Evolutionary conservation across 1,140 invertebrate species (phyloP).

Genomic region (Liolophura sinensis): DNA sequence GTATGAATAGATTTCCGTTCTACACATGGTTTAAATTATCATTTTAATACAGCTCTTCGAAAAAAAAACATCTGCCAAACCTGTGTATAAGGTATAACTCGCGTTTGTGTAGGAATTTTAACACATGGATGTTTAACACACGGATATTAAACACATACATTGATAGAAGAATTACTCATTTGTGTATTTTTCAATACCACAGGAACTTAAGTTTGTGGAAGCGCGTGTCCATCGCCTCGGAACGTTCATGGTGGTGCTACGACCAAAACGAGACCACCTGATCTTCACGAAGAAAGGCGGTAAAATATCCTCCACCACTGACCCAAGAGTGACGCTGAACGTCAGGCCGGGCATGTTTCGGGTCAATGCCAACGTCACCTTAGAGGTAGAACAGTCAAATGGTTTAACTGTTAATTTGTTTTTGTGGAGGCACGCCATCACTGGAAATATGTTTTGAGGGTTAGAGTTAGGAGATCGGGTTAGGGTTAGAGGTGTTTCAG

Average conservation of each 20-base stretch:
- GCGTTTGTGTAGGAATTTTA: too few species aligned
- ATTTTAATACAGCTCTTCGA: too few species aligned
- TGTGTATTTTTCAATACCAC: background rate
- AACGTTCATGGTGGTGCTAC: constrained; percentile 30
- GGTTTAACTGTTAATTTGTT: background rate
- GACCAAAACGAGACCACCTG: constrained; percentile 31
- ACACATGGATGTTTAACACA: background rate
- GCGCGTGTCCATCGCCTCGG: constrained; percentile 18
- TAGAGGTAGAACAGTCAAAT: constrained; percentile 24
- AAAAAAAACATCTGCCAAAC: background rate
- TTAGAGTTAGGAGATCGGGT: background rate
- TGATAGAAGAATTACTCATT: background rate
- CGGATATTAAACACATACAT: too few species aligned
- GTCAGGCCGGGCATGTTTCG: constrained; percentile 28
- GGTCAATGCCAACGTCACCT: constrained; percentile 22
- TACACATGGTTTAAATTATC: too few species aligned
- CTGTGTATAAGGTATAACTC: background rate
- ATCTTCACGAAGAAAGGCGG: constrained; percentile 30
- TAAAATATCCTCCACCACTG: constrained; percentile 36
- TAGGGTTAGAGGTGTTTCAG: constrained; percentile 1
- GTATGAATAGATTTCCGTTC: too few species aligned
- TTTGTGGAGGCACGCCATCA: too few species aligned
- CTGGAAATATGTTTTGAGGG: too few species aligned
- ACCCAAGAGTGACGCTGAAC: constrained; percentile 31
- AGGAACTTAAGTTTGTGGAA: constrained; percentile 43